Evolutionary conservation across 2,113 vertebrate genomes (phyloP).

Genomic region (Tricholaema leucomelas): DNA sequence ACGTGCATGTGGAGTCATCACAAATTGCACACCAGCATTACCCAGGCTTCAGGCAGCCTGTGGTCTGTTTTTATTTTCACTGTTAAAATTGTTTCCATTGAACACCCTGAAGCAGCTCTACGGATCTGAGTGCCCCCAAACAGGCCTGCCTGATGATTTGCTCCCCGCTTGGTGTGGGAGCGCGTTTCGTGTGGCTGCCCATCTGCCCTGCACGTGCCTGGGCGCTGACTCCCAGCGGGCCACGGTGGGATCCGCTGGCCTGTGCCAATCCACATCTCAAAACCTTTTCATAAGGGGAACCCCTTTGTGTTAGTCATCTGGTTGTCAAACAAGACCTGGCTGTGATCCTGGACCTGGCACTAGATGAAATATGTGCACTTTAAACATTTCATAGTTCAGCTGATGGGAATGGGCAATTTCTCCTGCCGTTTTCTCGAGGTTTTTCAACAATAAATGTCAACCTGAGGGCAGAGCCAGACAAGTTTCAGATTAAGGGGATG

Average conservation of each 20-base stretch:
- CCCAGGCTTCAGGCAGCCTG: background rate
- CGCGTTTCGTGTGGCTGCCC: background rate
- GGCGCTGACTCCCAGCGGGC: background rate
- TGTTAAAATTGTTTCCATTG: background rate
- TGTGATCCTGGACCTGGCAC: slow-evolving; percentile 57
- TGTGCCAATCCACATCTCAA: slow-evolving; percentile 41
- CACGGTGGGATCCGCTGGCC: background rate
- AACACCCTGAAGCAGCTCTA: background rate
- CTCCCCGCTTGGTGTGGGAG: background rate
- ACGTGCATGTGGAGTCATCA: background rate
- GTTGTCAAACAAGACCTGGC: slow-evolving; percentile 66
- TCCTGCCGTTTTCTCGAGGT: slow-evolving; percentile 14
- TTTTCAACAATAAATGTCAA: slow-evolving; percentile 64
- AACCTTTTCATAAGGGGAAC: slow-evolving; percentile 38
- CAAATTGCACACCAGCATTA: background rate
- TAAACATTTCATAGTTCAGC: slow-evolving; percentile 29
- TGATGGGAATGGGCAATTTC: slow-evolving; percentile 49
- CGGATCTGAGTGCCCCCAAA: background rate
- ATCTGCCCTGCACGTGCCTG: slow-evolving; percentile 18
- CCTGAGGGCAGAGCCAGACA: background rate
- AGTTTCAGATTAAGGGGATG: background rate
- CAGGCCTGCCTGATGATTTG: background rate
- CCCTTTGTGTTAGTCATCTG: slow-evolving; percentile 72
- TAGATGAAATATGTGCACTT: slow-evolving; percentile 62
- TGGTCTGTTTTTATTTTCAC: background rate